A percentile compares a stretch with the other conserved stretches of the same genome.
Evolutionary conservation across 2,797 vertebrate species (phyloP).

Genomic region (Liasis olivaceus): DNA sequence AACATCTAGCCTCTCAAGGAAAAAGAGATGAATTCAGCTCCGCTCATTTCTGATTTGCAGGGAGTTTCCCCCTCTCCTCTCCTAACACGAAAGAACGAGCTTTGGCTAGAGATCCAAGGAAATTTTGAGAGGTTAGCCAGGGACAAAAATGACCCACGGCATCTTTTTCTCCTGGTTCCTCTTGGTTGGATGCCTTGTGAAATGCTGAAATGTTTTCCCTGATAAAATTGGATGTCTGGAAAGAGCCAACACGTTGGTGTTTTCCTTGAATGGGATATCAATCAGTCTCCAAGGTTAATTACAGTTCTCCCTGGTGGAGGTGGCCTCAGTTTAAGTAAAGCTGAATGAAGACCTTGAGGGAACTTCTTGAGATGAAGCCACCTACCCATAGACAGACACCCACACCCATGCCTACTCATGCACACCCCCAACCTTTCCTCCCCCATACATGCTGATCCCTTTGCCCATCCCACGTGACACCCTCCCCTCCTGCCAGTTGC

Average conservation of each 20-base stretch:
- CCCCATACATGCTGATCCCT: neutral
- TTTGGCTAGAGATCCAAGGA: neutral
- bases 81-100: neutral
- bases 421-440: neutral
- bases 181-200: rapidly evolving
- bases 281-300: slow-evolving; percentile 68
- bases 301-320: slow-evolving; percentile 42
- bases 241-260: slow-evolving; percentile 3
- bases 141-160: too few relatives aligned
- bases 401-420: neutral
- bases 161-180: neutral
- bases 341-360: slow-evolving; percentile 29
- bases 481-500: neutral
- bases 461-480: neutral
- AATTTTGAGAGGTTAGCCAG: neutral
- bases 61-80: neutral
- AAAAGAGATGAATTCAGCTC: neutral
- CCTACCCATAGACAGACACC: neutral
- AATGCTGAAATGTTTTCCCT: rapidly evolving
- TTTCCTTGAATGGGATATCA: slow-evolving; percentile 65
- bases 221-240: neutral
- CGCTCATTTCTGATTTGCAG: neutral
- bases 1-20: neutral
- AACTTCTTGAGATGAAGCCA: slow-evolving; percentile 22
- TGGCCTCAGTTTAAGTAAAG: slow-evolving; percentile 26